phyloP scores from a whole-genome alignment of 2,113 vertebrate genomes.

The Poicephalus gulielmi region DNA sequence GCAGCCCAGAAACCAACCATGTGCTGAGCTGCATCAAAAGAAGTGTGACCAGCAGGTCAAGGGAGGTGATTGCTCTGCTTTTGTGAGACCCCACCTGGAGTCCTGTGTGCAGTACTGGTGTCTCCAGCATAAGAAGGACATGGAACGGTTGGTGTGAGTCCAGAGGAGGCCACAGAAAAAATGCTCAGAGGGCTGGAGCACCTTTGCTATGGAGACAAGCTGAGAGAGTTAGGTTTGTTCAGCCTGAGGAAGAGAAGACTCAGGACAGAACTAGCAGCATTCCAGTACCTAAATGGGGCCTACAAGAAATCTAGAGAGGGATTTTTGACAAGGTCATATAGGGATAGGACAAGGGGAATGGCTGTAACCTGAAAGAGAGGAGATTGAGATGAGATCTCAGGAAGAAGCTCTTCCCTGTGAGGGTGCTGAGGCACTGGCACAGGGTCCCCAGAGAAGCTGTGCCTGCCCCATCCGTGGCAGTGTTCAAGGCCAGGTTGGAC shows the following conservation, averaged over 20 bases:
- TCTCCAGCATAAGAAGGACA: not conserved
- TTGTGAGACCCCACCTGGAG: not conserved
- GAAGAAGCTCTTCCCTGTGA: not conserved
- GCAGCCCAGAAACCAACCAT: not conserved
- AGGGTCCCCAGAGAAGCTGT: not conserved
- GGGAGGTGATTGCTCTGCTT: not conserved
- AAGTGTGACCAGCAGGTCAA: not conserved
- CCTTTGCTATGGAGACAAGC: not conserved
- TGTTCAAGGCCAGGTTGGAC: not conserved
- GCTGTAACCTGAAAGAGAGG: not conserved
- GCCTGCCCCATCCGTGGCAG: not conserved
- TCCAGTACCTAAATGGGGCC: not conserved
- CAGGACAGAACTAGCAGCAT: not conserved
- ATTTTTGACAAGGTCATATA: not conserved
- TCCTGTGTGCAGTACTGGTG: not conserved
- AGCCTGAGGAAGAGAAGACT: not conserved
- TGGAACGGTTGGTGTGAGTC: not conserved
- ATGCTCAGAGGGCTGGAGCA: not conserved
- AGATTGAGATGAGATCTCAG: not conserved
- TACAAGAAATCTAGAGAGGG: not conserved
- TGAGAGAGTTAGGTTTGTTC: not conserved
- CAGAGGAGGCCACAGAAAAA: not conserved
- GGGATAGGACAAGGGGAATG: not conserved
- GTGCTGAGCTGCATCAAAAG: not conserved
- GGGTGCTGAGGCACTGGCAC: not conserved